These are phyloP conservation scores for Toxotes lorentzi DNA, from an alignment of 2,797 vertebrate genomes.

Conservation along the genomic window DNA sequence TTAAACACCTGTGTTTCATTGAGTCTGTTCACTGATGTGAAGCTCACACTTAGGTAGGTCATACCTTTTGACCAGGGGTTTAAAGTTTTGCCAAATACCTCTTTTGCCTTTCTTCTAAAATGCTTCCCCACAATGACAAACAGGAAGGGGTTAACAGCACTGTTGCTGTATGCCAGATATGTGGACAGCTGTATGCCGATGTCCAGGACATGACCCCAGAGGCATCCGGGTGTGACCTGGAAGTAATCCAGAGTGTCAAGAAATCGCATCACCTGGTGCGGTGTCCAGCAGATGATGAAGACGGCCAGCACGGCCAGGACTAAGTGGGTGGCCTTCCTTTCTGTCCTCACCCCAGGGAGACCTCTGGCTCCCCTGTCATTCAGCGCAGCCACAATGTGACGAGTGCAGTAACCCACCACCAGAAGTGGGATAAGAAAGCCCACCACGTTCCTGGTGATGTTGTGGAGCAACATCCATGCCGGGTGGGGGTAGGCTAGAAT, in stretches of 20 bases:
- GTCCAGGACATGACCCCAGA: slow-evolving; percentile 68
- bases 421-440: slow-evolving; percentile 87
- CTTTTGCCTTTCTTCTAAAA: slow-evolving; percentile 88
- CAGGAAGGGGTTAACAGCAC: slow-evolving; percentile 90
- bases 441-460: slow-evolving; percentile 82
- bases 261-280: slow-evolving; percentile 86
- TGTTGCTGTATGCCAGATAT: slow-evolving; percentile 89
- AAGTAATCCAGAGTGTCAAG: slow-evolving; percentile 84
- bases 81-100: slow-evolving; percentile 74
- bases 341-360: slow-evolving; percentile 75
- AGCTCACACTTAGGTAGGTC: slow-evolving; percentile 35
- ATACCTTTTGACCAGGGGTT: slow-evolving; percentile 37
- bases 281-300: slow-evolving; percentile 90
- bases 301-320: slow-evolving; percentile 87
- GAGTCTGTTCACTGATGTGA: slow-evolving; percentile 50
- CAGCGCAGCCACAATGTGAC: slow-evolving; percentile 81
- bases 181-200: slow-evolving; percentile 83
- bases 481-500: slow-evolving; percentile 76
- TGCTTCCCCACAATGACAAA: slow-evolving; percentile 91
- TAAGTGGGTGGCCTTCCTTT: slow-evolving; percentile 86
- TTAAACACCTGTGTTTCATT: slow-evolving; percentile 43
- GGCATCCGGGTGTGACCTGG: slow-evolving; percentile 67
- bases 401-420: slow-evolving; percentile 84
- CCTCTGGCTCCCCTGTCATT: slow-evolving; percentile 70
- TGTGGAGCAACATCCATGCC: slow-evolving; percentile 81